Base-by-base conservation (phyloP, 2,113 vertebrate species). In the Hiodon alosoides region DNA sequence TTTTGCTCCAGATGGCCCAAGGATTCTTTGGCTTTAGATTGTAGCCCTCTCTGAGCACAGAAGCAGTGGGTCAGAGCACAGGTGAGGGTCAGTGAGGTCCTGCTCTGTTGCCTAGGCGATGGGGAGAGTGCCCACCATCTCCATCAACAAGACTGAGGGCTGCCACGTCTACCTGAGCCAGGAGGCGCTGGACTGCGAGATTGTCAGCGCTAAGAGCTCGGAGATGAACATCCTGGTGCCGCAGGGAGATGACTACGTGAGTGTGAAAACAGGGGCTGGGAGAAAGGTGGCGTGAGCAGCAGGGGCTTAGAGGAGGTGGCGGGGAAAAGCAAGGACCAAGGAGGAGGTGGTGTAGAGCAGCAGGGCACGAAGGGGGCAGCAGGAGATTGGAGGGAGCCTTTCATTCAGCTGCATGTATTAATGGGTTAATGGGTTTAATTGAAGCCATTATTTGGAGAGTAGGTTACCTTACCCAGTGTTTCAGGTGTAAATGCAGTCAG, bases 101-200 rank as follows among this genome's bases (percentile, higher is more conserved):
- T 79, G 13, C 75, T 13, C 78, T 81, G 11, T 82, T 55, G 81
- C 78, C 72, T 77, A 99, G 97, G 97, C 95, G 76, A 88, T 96
- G 88, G 96, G 95, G 67, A 95, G 80, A 84, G 97, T 98, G 85
- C 97, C 97, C 82, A 98, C 95, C 11, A 94, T 99, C 82, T 99
- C 97, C 79, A 94, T 99, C 83, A 99, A 99, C 84, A 98, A 97
- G 86, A 99, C 97, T 4, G 97, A 99, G 80, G 97, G 97, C 64
- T 99, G 97, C 83, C 97, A 99, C 75, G 85, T 99, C 73, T 99
- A 97, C 90, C 88, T 99, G 87, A 96, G 95, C 60, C 90, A 94
- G 71, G 93, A 93, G 0, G 93, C 97, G 0, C 81, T 98, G 69
- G 87, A 86, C 78, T 99, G 97, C 85, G 94, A 95, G 87, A 93